These are phyloP conservation scores for Drosophila anomelani DNA, from an alignment of 2,888 invertebrate species.

Conservation along the genomic window DNA sequence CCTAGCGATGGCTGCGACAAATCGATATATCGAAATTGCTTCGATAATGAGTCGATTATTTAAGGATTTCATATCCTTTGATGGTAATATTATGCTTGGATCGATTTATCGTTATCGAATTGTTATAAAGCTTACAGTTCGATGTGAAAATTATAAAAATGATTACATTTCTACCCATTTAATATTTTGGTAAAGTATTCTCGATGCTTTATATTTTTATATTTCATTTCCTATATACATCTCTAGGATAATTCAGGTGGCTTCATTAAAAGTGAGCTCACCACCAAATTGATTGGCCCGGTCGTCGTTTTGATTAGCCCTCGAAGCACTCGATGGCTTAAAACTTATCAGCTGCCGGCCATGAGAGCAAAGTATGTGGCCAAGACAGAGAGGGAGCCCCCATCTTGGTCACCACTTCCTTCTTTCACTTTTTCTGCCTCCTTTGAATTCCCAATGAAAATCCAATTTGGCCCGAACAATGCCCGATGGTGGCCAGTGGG, in stretches of 20 bases:
- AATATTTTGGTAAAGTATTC: too few species aligned
- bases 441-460: constrained; percentile 53
- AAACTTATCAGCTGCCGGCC: constrained; percentile 62
- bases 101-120: too few species aligned
- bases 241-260: too few species aligned
- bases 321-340: constrained; percentile 67
- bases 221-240: too few species aligned
- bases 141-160: too few species aligned
- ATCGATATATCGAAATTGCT: neutral
- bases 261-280: constrained; percentile 65
- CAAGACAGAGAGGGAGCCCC: constrained; percentile 16
- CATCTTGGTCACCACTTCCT: neutral
- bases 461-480: constrained; percentile 69
- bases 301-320: constrained; percentile 66
- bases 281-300: constrained; percentile 68
- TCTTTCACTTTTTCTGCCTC: constrained; percentile 8
- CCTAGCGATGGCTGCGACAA: constrained; percentile 8
- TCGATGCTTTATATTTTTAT: too few species aligned
- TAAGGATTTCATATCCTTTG: neutral
- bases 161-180: too few species aligned
- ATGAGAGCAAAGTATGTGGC: constrained; percentile 12
- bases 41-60: neutral
- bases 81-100: neutral
- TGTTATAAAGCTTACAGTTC: neutral
- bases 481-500: constrained; percentile 31